These are phyloP conservation scores for Meda fulgida DNA, from an alignment of 2,797 vertebrate species.

Conservation along the genomic window DNA sequence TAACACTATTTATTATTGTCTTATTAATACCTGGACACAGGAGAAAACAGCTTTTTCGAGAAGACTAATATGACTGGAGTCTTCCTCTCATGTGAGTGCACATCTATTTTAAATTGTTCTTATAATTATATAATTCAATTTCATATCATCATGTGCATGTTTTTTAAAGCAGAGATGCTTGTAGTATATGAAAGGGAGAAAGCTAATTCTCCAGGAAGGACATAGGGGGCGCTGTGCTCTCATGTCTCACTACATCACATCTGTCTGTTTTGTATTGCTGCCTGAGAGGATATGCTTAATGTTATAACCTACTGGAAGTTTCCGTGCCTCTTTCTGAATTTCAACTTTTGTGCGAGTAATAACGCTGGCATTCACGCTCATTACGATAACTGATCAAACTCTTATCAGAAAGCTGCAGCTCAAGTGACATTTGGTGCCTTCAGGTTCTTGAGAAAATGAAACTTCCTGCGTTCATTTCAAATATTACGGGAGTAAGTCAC, in stretches of 20 bases:
- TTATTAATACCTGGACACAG: background rate
- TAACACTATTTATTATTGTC: background rate
- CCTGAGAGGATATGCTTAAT: slow-evolving; percentile 49
- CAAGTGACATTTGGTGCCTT: slow-evolving; percentile 53
- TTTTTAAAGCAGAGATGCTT: slow-evolving; percentile 3
- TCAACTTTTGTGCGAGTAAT: slow-evolving; percentile 53
- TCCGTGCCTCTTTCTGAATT: slow-evolving; percentile 44
- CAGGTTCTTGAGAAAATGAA: slow-evolving; percentile 38
- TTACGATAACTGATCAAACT: slow-evolving; percentile 58
- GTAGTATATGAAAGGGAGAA: slow-evolving; percentile 15
- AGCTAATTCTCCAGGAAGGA: slow-evolving; percentile 54
- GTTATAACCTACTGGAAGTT: slow-evolving; percentile 50
- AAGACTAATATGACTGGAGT: background rate
- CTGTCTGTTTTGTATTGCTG: slow-evolving; percentile 39
- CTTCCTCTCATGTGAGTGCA: background rate
- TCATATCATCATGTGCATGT: background rate
- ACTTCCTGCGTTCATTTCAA: slow-evolving; percentile 52
- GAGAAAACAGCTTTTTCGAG: background rate
- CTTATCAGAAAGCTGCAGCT: slow-evolving; percentile 52
- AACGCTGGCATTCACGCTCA: slow-evolving; percentile 54
- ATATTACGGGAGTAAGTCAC: slow-evolving; percentile 58
- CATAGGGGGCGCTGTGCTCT: slow-evolving; percentile 70
- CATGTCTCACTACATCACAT: slow-evolving; percentile 47
- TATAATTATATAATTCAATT: background rate
- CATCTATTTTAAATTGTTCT: background rate